These are phyloP conservation scores for Phalacrocorax carbo DNA, from an alignment of 2,113 vertebrate genomes.

Conservation along the genomic window DNA sequence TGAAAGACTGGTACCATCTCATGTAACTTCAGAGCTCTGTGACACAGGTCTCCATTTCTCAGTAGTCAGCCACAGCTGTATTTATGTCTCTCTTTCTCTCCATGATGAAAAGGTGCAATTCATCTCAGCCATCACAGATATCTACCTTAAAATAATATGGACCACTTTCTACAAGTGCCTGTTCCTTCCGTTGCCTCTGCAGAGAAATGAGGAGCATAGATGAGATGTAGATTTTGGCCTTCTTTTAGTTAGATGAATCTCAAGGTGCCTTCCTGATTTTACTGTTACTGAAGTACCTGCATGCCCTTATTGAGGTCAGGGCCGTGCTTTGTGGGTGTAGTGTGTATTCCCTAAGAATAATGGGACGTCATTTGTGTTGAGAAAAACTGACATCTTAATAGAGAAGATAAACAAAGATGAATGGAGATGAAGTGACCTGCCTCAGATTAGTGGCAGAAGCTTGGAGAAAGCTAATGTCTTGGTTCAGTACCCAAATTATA, in stretches of 20 bases:
- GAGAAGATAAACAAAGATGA: neutral
- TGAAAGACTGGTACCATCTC: neutral
- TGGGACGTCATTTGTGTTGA: neutral
- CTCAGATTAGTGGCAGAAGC: neutral
- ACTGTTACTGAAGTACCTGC: neutral
- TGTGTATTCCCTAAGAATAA: neutral
- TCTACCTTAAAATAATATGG: neutral
- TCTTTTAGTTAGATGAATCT: neutral
- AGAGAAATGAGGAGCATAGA: neutral
- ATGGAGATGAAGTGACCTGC: neutral
- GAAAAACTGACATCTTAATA: neutral
- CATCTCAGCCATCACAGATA: neutral
- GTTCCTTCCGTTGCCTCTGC: neutral
- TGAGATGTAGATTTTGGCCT: neutral
- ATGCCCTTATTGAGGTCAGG: neutral
- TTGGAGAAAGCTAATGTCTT: neutral
- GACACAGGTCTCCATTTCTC: neutral
- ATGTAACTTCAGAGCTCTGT: neutral
- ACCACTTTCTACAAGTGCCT: neutral
- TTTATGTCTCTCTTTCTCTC: neutral
- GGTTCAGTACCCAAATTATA: neutral
- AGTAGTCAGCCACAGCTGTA: neutral
- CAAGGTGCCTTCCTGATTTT: neutral
- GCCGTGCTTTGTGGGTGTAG: neutral
- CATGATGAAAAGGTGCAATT: neutral